Conservation (phyloP, 2,888 invertebrate species). For the Lottia gigantea region DNA sequence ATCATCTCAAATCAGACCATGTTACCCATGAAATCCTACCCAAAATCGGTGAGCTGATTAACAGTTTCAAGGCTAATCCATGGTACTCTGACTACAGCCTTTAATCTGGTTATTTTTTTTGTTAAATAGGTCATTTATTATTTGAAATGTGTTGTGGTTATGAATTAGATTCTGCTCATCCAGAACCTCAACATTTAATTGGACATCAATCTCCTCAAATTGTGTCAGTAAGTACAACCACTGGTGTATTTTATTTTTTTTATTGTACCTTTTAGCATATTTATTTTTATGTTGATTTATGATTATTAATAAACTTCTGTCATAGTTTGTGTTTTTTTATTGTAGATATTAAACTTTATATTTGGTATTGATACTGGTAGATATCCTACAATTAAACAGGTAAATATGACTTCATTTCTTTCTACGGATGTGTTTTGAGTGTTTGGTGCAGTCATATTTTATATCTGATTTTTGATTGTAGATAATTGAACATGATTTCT, state of each 20-base stretch:
- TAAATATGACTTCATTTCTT: conserved; percentile 25
- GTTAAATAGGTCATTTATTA: conserved; percentile 76
- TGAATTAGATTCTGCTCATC: conserved; percentile 80
- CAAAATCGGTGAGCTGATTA: too few relatives aligned
- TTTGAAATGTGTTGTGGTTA: conserved; percentile 93
- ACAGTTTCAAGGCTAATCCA: too few relatives aligned
- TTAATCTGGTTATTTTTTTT: conserved; percentile 21
- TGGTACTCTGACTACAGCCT: too few relatives aligned
- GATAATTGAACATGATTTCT: conserved; percentile 84
- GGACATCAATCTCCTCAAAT: conserved; percentile 66
- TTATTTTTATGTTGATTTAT: too few relatives aligned
- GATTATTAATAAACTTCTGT: too few relatives aligned
- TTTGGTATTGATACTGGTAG: conserved; percentile 47
- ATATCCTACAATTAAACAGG: conserved; percentile 51
- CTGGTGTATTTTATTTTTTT: too few relatives aligned
- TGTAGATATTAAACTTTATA: conserved; percentile 58
- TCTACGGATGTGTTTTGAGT: too few relatives aligned
- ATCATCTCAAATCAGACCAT: too few relatives aligned
- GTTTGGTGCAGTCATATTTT: too few relatives aligned
- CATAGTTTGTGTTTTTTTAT: conserved; percentile 16
- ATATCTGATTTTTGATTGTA: conserved; percentile 30
- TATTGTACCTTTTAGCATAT: too few relatives aligned
- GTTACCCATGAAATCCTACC: too few relatives aligned
- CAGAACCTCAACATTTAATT: conserved; percentile 79
- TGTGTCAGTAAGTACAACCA: conserved; percentile 39